These are phyloP conservation scores for Redunca redunca DNA, from an alignment of 2,113 vertebrate genomes.

Conservation along the genomic window DNA sequence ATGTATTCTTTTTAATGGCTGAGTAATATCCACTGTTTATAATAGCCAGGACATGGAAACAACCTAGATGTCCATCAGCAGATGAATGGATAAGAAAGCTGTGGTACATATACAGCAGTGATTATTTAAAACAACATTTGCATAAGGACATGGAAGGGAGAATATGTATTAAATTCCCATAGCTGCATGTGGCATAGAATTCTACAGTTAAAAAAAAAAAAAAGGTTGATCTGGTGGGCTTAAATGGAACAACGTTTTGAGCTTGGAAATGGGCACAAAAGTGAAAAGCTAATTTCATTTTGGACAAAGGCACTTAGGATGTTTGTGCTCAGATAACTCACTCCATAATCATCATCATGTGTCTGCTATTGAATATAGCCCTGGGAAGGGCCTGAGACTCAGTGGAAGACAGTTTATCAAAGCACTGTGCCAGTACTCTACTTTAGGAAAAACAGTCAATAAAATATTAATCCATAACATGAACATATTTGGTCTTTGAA, in stretches of 20 bases:
- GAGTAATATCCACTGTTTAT: too few species aligned
- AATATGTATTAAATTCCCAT: background rate
- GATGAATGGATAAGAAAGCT: too few species aligned
- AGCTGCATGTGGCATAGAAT: background rate
- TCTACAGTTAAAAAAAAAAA: background rate
- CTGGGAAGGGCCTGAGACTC: background rate
- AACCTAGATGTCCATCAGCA: too few species aligned
- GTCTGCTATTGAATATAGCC: background rate
- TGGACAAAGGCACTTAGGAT: background rate
- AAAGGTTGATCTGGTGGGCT: background rate
- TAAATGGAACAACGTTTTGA: background rate
- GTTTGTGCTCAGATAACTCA: background rate
- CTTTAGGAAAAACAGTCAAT: background rate
- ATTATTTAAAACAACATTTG: background rate
- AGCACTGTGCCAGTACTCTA: background rate
- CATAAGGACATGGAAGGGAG: background rate
- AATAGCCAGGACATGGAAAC: too few species aligned
- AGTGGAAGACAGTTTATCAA: background rate
- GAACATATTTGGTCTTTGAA: background rate
- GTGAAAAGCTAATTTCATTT: background rate
- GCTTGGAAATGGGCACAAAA: background rate
- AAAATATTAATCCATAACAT: background rate
- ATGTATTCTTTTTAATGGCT: too few species aligned
- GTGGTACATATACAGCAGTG: background rate
- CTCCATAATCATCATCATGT: background rate